Base-by-base conservation (phyloP, 2,797 vertebrate genomes). In the Megaceryle alcyon region DNA sequence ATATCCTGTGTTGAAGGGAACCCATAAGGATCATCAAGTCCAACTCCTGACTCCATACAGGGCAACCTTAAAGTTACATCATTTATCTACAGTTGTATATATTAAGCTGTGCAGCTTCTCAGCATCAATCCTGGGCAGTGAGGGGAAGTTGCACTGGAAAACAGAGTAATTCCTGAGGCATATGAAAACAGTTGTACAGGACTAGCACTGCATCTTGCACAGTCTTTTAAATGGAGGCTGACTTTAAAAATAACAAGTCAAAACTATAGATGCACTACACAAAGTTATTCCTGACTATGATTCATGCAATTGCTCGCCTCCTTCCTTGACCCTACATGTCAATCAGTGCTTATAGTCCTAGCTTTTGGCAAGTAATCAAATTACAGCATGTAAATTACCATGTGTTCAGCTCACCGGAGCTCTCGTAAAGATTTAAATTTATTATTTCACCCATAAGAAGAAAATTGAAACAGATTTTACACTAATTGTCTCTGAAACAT, bases 1-100 rank as follows among this genome's bases (percentile, higher is more conserved):
- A 20, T 31, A 70, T 18, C 43, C 15, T 25, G 14, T 69, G 26
- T 44, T 48, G 29, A 33, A 90, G 69, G 17, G 31, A 37, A 70
- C 17, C 5, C 22, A 37, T 0, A 1, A 37, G 4, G 33, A 80
- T 14, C 41, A 72, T 1, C 1, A 1, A 83, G 22, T 51, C 25
- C 49, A 51, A 61, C 8, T 77, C 22, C 31, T 59, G 33, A 70
- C n/a, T 66, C 85, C n/a, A 72, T 14, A 39, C 2, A 69, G 13
- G 15, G 14, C 26, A 83, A 69, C 4, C 6, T 70, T 31, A 48
- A 64, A 85, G 29, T 33, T 70, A 54, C 60, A 46, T 26, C 17
- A 33, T 4, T 0, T 44, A 31, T 63, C 18, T 21, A 33, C 39
- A 68, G 48, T 20, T 3, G 0, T 31, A 23, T 5, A 16, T 9